phyloP scores from a whole-genome alignment of 2,797 vertebrate species.

The Myripristis jacobus region DNA sequence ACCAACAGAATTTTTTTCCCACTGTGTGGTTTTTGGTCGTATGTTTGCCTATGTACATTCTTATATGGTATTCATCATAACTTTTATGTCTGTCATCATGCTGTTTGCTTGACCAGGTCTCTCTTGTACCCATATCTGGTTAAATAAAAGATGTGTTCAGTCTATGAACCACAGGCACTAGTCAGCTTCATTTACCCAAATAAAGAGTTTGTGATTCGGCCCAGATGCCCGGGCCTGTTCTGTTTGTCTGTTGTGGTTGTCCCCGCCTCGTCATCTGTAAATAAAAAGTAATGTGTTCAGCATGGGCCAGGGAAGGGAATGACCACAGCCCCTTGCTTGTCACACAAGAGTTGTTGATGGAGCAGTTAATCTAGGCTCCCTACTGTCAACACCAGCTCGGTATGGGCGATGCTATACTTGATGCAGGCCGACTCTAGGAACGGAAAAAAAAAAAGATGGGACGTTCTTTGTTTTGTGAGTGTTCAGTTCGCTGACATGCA shows the following conservation, averaged over 20 bases:
- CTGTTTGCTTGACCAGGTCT: too few relatives aligned
- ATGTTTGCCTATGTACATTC: too few relatives aligned
- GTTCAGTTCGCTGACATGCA: too few relatives aligned
- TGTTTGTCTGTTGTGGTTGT: slow-evolving; percentile 33
- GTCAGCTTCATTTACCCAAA: slow-evolving; percentile 24
- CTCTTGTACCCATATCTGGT: slow-evolving; percentile 35
- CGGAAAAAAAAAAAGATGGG: too few relatives aligned
- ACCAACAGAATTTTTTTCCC: too few relatives aligned
- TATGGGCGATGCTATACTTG: neutral
- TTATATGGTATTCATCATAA: too few relatives aligned
- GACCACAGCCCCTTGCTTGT: slow-evolving; percentile 1
- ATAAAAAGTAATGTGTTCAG: slow-evolving; percentile 30
- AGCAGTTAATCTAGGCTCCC: neutral
- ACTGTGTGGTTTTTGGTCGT: too few relatives aligned
- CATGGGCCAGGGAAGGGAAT: neutral
- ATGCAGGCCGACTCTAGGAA: too few relatives aligned
- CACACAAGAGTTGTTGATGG: neutral
- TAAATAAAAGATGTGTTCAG: slow-evolving; percentile 65
- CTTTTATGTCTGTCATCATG: slow-evolving; percentile 33
- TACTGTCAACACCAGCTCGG: neutral
- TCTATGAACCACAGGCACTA: slow-evolving; percentile 41
- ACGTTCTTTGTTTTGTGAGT: too few relatives aligned
- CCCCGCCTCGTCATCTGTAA: slow-evolving; percentile 26
- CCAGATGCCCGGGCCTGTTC: slow-evolving; percentile 40
- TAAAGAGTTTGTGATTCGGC: slow-evolving; percentile 36